Base-by-base conservation (phyloP, 2,888 invertebrate species). In the Cremastinae sp. region DNA sequence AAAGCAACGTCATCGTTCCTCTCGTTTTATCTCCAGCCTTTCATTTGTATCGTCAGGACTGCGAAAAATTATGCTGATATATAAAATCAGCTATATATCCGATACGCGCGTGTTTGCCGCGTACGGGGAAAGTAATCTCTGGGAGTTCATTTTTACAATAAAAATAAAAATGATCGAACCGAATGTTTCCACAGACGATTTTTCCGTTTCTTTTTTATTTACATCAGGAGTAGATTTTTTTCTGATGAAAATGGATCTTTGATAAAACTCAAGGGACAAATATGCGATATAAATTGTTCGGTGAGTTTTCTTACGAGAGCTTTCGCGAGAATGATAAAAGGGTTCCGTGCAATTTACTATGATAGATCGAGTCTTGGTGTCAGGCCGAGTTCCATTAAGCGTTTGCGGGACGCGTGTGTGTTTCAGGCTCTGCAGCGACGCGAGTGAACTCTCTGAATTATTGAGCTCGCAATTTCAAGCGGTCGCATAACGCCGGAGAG, bases 301-400 rank as follows among this genome's bases (percentile, higher is more conserved):
- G n/a, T 56, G 14, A 47, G 72, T 79, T 78, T 28, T 73, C 61
- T 73, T 56, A 59, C 73, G 62, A 75, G 74, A 61, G 59, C 68
- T 41, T 35, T 69, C 47, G 65, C 55, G 53, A 39, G 53, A 37
- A 53, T 68, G 71, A 77, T 75, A 75, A 80, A 80, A 79, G 74
- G 78, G 78, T 76, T 85, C 81, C 83, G 83, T 83, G 86, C 86
- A 86, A 88, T 89, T 88, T 86, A 79, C 86, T 84, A 87, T 88
- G 88, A 89, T 88, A 87, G 87, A 89, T 89, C 87, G 89, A 87
- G 85, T 82, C 83, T 80, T 81, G 82, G 49, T 53, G 65, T 77
- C 70, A 83, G 86, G 86, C 28, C 88, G 83, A 87, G 85, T 87
- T 88, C 88, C 87, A 89, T 89, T 88, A 89, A 86, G 84, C 70